These are phyloP conservation scores for Poeciliopsis retropinna DNA, from an alignment of 2,113 vertebrate species.

Conservation along the genomic window DNA sequence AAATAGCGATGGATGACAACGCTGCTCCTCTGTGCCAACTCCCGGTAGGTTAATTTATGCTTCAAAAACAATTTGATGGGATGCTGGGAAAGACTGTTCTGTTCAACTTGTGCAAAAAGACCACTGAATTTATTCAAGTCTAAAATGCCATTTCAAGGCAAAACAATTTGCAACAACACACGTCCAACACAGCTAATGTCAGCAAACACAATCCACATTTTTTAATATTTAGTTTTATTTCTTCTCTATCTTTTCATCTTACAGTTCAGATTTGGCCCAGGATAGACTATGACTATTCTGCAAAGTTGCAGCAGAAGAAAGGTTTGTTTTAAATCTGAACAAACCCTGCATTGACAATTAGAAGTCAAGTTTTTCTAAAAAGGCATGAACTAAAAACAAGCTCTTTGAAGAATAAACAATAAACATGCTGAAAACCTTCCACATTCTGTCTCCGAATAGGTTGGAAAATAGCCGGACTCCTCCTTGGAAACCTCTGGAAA, in stretches of 20 bases:
- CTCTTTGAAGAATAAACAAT: neutral
- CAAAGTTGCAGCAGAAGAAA: neutral
- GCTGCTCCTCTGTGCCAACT: no score
- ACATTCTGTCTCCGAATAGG: neutral
- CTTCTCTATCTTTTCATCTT: neutral
- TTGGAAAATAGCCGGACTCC: slow-evolving; percentile 10
- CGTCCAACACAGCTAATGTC: no score
- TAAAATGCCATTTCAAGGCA: no score
- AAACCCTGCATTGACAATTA: neutral
- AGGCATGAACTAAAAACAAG: neutral
- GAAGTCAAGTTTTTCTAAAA: neutral
- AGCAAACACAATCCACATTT: no score
- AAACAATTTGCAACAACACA: no score
- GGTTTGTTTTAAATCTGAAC: neutral
- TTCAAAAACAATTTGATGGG: no score
- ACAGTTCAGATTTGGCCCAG: neutral
- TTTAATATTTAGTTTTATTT: neutral
- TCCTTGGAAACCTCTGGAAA: slow-evolving; percentile 45
- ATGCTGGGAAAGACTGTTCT: no score
- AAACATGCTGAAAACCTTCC: neutral
- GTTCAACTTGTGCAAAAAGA: no score
- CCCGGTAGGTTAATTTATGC: no score
- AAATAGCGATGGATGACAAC: no score
- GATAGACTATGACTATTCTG: neutral
- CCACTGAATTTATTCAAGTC: no score